Conservation (phyloP, 2,888 invertebrate genomes). For the Cryptosula pallasiana region DNA sequence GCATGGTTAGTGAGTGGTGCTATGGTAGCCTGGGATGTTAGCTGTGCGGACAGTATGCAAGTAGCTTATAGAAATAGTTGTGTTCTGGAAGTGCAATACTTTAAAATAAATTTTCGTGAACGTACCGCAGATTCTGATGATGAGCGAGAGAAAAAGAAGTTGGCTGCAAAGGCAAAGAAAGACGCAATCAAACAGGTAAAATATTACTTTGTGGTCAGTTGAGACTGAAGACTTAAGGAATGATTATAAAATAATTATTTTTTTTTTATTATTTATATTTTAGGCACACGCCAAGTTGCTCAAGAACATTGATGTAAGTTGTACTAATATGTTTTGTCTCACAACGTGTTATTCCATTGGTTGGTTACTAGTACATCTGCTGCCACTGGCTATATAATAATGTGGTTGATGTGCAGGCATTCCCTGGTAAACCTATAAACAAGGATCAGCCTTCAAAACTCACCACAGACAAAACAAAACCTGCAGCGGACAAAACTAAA, state of each 20-base stretch:
- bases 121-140: constrained; percentile 9
- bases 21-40: no score
- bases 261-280: no score
- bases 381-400: no score
- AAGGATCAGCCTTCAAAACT: constrained; percentile 6
- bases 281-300: constrained; percentile 2
- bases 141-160: neutral
- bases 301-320: constrained; percentile 19
- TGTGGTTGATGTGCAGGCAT: neutral
- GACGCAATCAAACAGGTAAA: constrained; percentile 1
- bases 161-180: neutral
- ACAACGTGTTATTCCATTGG: no score
- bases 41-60: no score
- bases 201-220: neutral
- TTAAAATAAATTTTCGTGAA: no score
- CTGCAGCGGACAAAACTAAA: neutral
- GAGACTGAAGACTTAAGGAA: no score
- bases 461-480: neutral
- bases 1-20: no score
- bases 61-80: no score
- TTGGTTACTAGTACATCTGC: neutral
- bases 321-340: neutral
- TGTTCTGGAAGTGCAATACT: no score
- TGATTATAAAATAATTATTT: no score
- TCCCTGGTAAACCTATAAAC: constrained; percentile 19